Base-by-base conservation (phyloP, 2,113 vertebrate genomes). In the Etia nguti region DNA sequence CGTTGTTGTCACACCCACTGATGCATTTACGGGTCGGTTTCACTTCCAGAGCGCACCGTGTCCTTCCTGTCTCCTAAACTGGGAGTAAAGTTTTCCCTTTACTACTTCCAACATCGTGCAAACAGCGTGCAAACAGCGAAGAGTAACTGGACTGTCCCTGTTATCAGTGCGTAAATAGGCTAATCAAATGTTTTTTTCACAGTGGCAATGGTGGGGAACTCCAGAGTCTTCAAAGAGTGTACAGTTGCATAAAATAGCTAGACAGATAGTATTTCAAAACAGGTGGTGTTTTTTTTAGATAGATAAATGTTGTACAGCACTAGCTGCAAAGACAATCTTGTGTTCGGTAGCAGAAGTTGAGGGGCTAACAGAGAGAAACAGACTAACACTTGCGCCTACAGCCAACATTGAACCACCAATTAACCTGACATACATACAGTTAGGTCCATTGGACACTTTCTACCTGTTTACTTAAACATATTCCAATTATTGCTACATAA, bases 221-320 rank as follows among this genome's bases (percentile, higher is more conserved):
- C 50, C 50, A n/a, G 9, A n/a, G 7, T n/a, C n/a, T 41, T 0
- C 22, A 46, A 18, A 73, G 8, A 73, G 13, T 73, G 65, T 6
- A 10, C 1, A 46, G 38, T 26, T 68, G 13, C 26, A 73, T 24
- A 24, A 70, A 13, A 24, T 2, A 46, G 22, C 8, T 70, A 5
- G 0, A 22, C 22, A 46, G 65, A 10, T 70, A 70, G 0, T 16
- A 46, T 26, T 70, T 70, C 8, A n/a, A n/a, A n/a, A n/a, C n/a
- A n/a, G n/a, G n/a, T n/a, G n/a, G 6, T 48, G 46, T 13, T 48
- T 48, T 48, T 43, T 70, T 1, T 38, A 68, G 1, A 41, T 24
- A 41, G 1, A 15, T 68, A 41, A 0, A 22, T 38, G 36, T 13
- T 68, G 62, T 43, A 41, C 38, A 43, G 24, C n/a, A 70, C 0